phyloP scores from a whole-genome alignment of 2,113 vertebrate species.

The Orycteropus afer region DNA sequence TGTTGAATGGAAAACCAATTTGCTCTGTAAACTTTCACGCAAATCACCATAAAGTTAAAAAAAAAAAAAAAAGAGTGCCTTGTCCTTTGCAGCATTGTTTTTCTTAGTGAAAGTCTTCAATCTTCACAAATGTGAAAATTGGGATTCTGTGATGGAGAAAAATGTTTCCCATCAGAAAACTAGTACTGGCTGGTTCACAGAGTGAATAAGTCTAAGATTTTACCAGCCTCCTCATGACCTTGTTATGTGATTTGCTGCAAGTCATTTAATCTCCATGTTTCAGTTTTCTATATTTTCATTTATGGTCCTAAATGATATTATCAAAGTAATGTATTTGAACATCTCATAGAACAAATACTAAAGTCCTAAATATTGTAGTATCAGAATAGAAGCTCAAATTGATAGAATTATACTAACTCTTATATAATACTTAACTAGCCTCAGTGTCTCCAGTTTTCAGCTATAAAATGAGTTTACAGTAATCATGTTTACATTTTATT shows the following conservation, averaged over 20 bases:
- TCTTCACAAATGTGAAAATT: constrained; percentile 49
- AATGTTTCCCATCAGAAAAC: constrained; percentile 55
- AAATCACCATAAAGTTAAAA: too few relatives aligned
- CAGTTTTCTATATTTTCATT: constrained; percentile 15
- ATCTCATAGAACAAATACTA: background rate
- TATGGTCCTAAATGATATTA: background rate
- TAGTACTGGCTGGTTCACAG: constrained; percentile 1
- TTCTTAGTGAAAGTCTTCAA: constrained; percentile 27
- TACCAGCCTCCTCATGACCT: constrained; percentile 29
- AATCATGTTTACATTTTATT: constrained; percentile 33
- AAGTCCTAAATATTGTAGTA: constrained; percentile 4
- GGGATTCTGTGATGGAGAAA: constrained; percentile 35
- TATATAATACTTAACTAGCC: background rate
- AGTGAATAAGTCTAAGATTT: background rate
- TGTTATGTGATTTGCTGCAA: background rate
- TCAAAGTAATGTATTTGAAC: constrained; percentile 12
- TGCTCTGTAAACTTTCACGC: too few relatives aligned
- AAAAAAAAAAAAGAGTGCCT: background rate
- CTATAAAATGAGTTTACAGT: constrained; percentile 17
- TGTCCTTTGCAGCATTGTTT: background rate
- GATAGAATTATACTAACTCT: background rate
- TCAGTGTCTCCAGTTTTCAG: background rate
- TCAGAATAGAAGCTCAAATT: constrained; percentile 21
- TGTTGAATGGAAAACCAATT: too few relatives aligned
- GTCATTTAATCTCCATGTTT: constrained; percentile 10